A percentile compares a stretch with the other conserved stretches of the same genome.
These are phyloP conservation scores for Spermophilus dauricus DNA, from an alignment of 2,113 vertebrate genomes.

Conservation along the genomic window DNA sequence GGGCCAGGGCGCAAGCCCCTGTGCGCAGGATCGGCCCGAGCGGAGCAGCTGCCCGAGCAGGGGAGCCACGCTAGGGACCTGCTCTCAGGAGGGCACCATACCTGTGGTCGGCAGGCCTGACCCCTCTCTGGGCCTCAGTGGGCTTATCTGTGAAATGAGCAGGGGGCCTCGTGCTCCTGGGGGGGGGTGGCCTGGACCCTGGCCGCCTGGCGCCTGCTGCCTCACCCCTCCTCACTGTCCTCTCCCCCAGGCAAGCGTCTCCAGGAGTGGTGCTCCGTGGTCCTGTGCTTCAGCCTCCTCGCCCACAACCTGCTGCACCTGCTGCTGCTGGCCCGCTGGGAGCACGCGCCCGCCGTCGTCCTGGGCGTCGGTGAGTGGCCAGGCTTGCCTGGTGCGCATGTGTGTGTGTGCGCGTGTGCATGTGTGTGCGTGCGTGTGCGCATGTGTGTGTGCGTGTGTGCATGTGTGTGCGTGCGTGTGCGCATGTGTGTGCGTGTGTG, in stretches of 20 bases:
- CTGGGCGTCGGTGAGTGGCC: slow-evolving; percentile 93
- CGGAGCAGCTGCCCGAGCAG: too few species aligned
- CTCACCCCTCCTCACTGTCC: background rate
- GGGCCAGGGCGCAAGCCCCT: too few species aligned
- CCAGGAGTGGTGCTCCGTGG: slow-evolving; percentile 97
- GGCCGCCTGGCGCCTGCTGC: background rate
- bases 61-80: too few species aligned
- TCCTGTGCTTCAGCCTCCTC: slow-evolving; percentile 96
- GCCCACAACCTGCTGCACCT: slow-evolving; percentile 95
- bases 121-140: background rate
- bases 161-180: background rate
- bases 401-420: too few species aligned
- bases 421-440: too few species aligned
- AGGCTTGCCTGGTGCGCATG: background rate
- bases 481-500: accelerated
- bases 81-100: background rate
- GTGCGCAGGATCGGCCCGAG: too few species aligned
- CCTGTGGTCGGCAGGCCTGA: background rate
- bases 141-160: background rate
- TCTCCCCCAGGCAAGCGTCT: slow-evolving; percentile 93
- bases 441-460: too few species aligned
- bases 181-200: too few species aligned
- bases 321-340: slow-evolving; percentile 93
- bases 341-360: slow-evolving; percentile 92
- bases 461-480: background rate